phyloP scores from a whole-genome alignment of 2,797 vertebrate genomes.

The Micropoecilia bifurca region DNA sequence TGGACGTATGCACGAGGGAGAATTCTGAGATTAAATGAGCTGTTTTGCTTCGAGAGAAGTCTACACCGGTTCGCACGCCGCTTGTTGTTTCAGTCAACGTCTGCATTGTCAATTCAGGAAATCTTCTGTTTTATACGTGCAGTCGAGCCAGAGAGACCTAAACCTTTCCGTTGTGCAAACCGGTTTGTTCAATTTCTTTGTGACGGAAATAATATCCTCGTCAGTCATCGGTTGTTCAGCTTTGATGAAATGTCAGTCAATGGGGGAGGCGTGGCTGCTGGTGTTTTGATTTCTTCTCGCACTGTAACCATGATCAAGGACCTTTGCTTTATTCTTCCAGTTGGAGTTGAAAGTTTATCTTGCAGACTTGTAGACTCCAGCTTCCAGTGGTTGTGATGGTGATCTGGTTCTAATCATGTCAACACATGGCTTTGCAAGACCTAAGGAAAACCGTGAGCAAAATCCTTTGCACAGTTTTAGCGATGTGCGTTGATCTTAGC shows the following conservation, averaged over 20 bases:
- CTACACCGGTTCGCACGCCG: background rate
- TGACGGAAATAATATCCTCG: background rate
- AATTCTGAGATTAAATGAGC: slow-evolving; percentile 17
- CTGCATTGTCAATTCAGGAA: background rate
- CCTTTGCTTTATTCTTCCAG: background rate
- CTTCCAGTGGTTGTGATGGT: background rate
- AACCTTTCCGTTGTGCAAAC: background rate
- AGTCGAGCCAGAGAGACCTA: background rate
- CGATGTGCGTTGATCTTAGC: background rate
- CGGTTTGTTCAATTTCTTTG: background rate
- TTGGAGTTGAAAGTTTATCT: slow-evolving; percentile 1
- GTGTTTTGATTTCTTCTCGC: background rate
- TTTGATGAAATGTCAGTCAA: background rate
- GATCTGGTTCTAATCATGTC: background rate
- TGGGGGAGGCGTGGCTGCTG: background rate
- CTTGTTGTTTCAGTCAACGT: slow-evolving; percentile 33
- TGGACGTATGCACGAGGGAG: background rate
- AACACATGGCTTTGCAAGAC: background rate
- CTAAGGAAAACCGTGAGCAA: background rate
- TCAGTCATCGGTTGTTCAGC: background rate
- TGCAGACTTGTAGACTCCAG: slow-evolving; percentile 2
- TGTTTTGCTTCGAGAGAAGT: slow-evolving; percentile 33
- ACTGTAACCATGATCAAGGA: background rate
- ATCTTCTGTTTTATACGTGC: background rate
- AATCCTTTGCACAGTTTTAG: background rate